These are phyloP conservation scores for Glaucomys volans DNA, from an alignment of 2,113 vertebrate genomes.

Conservation along the genomic window DNA sequence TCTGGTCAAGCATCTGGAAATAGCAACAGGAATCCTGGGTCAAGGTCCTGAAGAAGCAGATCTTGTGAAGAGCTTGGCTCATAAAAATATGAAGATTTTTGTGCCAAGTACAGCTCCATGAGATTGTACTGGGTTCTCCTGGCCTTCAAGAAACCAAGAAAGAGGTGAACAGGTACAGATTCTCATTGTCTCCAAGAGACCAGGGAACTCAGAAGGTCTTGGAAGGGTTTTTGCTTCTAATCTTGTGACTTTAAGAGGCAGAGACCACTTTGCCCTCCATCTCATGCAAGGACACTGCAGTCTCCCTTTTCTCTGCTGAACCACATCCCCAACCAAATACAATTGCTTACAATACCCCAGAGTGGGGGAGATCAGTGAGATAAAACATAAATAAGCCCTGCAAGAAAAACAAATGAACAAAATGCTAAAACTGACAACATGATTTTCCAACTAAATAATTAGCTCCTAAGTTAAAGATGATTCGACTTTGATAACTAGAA, in stretches of 20 bases:
- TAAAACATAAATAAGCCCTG: neutral
- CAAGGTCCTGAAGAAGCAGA: neutral
- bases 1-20: neutral
- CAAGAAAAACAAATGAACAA: neutral
- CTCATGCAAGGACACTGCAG: fast-evolving
- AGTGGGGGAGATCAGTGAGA: neutral
- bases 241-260: neutral
- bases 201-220: neutral
- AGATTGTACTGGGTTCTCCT: no score
- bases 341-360: neutral
- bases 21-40: neutral
- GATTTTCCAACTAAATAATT: neutral
- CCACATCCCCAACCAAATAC: neutral
- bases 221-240: neutral
- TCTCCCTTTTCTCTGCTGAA: fast-evolving
- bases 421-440: neutral
- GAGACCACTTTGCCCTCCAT: no score
- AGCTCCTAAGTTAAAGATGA: neutral
- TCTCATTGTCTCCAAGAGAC: neutral
- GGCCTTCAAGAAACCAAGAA: neutral
- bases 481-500: neutral
- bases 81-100: neutral
- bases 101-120: no score
- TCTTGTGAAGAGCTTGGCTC: neutral
- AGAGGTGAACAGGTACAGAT: no score